These are phyloP conservation scores for Drosophila nannoptera DNA, from an alignment of 1,140 invertebrate genomes.

Conservation along the genomic window DNA sequence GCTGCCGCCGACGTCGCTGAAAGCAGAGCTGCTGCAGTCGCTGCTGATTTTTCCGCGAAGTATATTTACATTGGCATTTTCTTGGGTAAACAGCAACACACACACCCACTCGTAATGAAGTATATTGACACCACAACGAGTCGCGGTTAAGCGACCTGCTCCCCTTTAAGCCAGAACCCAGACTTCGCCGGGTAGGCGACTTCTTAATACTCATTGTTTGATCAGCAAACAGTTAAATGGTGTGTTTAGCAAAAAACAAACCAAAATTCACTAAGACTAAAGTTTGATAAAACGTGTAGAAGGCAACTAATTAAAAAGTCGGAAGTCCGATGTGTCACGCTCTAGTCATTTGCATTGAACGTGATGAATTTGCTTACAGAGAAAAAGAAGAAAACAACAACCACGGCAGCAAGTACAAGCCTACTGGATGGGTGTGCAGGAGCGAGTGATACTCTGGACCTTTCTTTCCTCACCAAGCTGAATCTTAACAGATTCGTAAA, in stretches of 20 bases:
- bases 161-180: not conserved
- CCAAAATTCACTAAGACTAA: not conserved
- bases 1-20: slow-evolving; percentile 8
- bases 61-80: slow-evolving; percentile 66
- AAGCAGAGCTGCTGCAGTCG: slow-evolving; percentile 5
- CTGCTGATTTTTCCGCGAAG: slow-evolving; percentile 63
- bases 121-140: slow-evolving; percentile 21
- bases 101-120: slow-evolving; percentile 54
- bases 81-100: slow-evolving; percentile 57
- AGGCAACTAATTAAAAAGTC: slow-evolving; percentile 1
- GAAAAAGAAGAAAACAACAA: not conserved
- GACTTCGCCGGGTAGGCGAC: not conserved
- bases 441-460: not conserved
- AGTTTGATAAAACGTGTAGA: not conserved
- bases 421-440: no score
- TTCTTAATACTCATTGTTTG: not conserved
- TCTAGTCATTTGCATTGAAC: slow-evolving; percentile 9
- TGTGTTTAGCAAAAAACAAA: not conserved
- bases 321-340: slow-evolving; percentile 29
- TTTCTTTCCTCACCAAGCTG: not conserved
- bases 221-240: not conserved
- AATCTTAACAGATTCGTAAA: not conserved
- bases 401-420: no score
- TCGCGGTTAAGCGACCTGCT: not conserved
- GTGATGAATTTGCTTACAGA: slow-evolving; percentile 2